Percentiles rank a stretch among this genome's conserved stretches.
These are phyloP conservation scores for Todiramphus chloris DNA, from an alignment of 2,113 vertebrate species.

Conservation along the genomic window DNA sequence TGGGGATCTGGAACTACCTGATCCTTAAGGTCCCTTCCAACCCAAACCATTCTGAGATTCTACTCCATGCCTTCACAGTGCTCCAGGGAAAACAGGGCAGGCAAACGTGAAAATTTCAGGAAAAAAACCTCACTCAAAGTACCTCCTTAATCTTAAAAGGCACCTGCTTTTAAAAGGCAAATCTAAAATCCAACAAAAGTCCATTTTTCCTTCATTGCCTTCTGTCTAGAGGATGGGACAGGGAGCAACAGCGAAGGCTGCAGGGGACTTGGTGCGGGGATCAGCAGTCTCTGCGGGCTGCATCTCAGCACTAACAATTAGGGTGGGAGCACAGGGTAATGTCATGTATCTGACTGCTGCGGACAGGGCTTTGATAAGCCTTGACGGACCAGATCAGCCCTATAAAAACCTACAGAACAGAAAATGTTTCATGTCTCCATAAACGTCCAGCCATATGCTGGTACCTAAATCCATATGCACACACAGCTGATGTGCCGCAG, in stretches of 20 bases:
- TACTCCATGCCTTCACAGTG: background rate
- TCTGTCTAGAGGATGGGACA: background rate
- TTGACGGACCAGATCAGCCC: background rate
- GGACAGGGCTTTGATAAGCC: constrained; percentile 9
- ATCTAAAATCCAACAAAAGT: background rate
- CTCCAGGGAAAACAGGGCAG: background rate
- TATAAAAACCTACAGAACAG: background rate
- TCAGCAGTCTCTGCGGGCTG: background rate
- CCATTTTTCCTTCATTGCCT: background rate
- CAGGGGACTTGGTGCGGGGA: background rate
- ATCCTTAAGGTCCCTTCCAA: no score
- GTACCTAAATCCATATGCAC: background rate
- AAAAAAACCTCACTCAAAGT: background rate
- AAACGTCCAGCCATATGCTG: background rate
- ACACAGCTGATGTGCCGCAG: background rate
- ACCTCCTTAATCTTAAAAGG: background rate
- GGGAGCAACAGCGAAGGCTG: rapidly evolving
- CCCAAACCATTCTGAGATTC: no score
- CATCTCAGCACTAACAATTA: background rate
- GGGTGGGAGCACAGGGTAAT: background rate
- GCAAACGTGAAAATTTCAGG: background rate
- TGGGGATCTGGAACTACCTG: no score
- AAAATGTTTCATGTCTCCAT: constrained; percentile 7
- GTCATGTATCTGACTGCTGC: background rate
- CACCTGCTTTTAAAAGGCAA: background rate